Conservation (phyloP, 2,797 vertebrate genomes). For the Neomorphus geoffroyi region DNA sequence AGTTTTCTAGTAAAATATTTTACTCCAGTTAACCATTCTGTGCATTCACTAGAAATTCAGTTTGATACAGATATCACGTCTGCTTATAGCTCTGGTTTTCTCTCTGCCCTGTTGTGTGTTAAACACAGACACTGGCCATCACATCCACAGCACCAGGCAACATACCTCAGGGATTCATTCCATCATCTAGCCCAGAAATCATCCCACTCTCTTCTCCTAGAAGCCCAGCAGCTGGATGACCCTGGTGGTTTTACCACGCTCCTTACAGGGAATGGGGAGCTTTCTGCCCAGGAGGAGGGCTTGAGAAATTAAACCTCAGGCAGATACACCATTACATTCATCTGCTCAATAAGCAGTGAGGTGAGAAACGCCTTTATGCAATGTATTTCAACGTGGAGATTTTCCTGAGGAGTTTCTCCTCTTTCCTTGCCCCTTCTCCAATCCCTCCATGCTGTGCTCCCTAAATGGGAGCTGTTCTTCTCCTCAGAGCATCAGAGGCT, state of each 20-base stretch:
- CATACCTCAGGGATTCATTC: not conserved
- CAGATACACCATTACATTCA: not conserved
- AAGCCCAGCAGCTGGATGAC: not conserved
- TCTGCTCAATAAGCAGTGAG: not conserved
- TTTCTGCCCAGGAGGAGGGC: not conserved
- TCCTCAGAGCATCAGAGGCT: not conserved
- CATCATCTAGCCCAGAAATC: not conserved
- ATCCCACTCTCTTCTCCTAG: not conserved
- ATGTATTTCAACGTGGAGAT: not conserved
- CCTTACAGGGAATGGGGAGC: not conserved
- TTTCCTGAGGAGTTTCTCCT: not conserved
- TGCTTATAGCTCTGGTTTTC: not conserved
- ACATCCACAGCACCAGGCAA: not conserved
- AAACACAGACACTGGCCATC: not conserved
- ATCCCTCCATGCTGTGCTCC: not conserved
- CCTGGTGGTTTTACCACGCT: not conserved
- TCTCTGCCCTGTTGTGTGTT: not conserved
- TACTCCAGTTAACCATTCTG: not conserved
- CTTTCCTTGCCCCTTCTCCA: not conserved
- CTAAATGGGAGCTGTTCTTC: not conserved
- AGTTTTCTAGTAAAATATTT: slow-evolving; percentile 1
- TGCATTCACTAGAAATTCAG: not conserved
- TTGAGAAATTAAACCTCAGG: not conserved
- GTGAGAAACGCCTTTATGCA: not conserved
- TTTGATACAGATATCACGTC: not conserved